Percentiles rank a stretch among this genome's conserved stretches.
phyloP scores from a whole-genome alignment of 2,888 invertebrate species.

The Parnassius smintheus region DNA sequence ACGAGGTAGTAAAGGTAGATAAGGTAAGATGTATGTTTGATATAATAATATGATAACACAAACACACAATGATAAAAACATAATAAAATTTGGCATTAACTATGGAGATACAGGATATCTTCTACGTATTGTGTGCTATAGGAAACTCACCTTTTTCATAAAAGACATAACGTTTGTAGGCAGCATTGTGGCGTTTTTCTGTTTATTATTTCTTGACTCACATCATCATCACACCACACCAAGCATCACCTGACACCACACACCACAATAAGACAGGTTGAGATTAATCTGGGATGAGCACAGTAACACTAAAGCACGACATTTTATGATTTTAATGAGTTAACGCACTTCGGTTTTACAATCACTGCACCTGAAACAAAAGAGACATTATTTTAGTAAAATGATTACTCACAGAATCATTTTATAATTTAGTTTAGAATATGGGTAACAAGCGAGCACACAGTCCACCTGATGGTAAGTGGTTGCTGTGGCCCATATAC shows the following conservation, averaged over 20 bases:
- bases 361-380: slow-evolving; percentile 38
- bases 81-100: too few relatives aligned
- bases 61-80: too few relatives aligned
- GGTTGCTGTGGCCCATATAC: too few relatives aligned
- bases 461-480: too few relatives aligned
- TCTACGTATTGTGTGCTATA: background rate
- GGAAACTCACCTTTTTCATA: slow-evolving; percentile 91
- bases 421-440: too few relatives aligned
- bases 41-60: too few relatives aligned
- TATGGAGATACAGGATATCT: background rate
- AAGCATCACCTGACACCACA: slow-evolving; percentile 15
- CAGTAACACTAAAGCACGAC: slow-evolving; percentile 64
- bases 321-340: slow-evolving; percentile 41
- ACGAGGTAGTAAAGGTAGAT: too few relatives aligned
- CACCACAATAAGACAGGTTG: slow-evolving; percentile 40
- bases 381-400: background rate
- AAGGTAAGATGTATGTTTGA: too few relatives aligned
- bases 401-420: too few relatives aligned
- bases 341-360: slow-evolving; percentile 26
- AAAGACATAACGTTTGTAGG: slow-evolving; percentile 95
- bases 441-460: too few relatives aligned
- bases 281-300: slow-evolving; percentile 65
- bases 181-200: slow-evolving; percentile 85
- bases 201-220: slow-evolving; percentile 33
- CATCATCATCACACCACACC: slow-evolving; percentile 34